Evolutionary conservation across 2,797 vertebrate genomes (phyloP), one percentile per base, ranked within the genome.

Genomic region (Myiothlypis chrysogaster): DNA sequence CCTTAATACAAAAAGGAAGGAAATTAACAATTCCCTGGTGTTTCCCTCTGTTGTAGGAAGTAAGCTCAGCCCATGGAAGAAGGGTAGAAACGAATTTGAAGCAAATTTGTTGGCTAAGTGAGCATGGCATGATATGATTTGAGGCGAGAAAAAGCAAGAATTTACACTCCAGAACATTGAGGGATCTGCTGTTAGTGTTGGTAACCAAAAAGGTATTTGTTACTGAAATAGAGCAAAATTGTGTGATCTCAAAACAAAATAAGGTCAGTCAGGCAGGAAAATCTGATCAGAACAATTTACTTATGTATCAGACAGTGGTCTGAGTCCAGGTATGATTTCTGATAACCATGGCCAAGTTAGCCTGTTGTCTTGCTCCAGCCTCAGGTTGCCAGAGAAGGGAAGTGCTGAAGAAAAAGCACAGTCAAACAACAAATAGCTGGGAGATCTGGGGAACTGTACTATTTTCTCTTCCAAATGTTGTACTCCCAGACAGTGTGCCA

Each of bases 401-500:
- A 72, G 23, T 15, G 47, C 13, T 90, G 46, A 87, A 57, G 20
- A 30, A 68, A 66, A 66, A 68, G 5, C 28, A 22, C 24, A 35
- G n/a, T 37, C 47, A 50, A 79, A 53, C 7, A 79, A 30, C 30
- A 75, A 53, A 50, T 27, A 61, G 8, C 56, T 89, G 64, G 30
- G 27, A 71, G 10, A 50, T 60, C 14, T 66, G 34, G 9, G 19
- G 14, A 63, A 32, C 14, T n/a, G 63, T 2, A 2, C 7, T 50
- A 1, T 59, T 70, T 88, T 69, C 30, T 84, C 12, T 55, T 28
- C 23, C 52, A 30, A 77, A 57, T 4, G 14, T 39, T 78, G 27
- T n/a, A 18, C 11, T 64, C 12, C 16, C 0, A 0, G 22, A 23
- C 39, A 69, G 43, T 1, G 16, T 80, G 6, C 43, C n/a, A n/a